Evolutionary conservation across 2,888 invertebrate species (phyloP).

Genomic region (Sesia bembeciformis): DNA sequence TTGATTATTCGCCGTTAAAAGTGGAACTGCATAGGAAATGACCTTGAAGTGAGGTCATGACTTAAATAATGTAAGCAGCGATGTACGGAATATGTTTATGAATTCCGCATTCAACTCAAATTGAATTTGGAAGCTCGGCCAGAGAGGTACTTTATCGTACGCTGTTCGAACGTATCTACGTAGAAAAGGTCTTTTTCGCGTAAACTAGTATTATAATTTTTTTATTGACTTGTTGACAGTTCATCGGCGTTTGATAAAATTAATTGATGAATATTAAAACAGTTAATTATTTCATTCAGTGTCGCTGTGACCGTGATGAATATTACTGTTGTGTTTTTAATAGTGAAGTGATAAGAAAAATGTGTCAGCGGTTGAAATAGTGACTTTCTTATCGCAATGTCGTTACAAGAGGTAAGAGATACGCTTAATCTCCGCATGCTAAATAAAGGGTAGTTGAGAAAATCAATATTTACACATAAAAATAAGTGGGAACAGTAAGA

Average conservation of each 20-base stretch:
- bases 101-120: slow-evolving; percentile 36
- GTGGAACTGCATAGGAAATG: slow-evolving; percentile 34
- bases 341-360: slow-evolving; percentile 37
- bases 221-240: too few species aligned
- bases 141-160: too few species aligned
- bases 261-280: not conserved
- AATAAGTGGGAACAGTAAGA: too few species aligned
- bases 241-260: not conserved
- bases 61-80: slow-evolving; percentile 22
- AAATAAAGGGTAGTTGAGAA: not conserved
- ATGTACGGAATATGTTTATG: slow-evolving; percentile 49
- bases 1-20: slow-evolving; percentile 42
- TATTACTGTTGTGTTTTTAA: not conserved
- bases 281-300: not conserved
- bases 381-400: slow-evolving; percentile 46
- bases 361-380: slow-evolving; percentile 36
- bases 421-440: not conserved
- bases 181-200: too few species aligned
- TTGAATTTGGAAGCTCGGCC: too few species aligned
- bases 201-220: too few species aligned
- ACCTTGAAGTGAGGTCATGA: slow-evolving; percentile 48
- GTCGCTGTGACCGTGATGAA: too few species aligned
- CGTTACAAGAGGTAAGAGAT: slow-evolving; percentile 58
- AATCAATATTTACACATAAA: too few species aligned
- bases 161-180: too few species aligned